Base-by-base conservation (phyloP, 37 sponge, comb jelly and placozoan genomes). In the Theonella swinhoei region DNA sequence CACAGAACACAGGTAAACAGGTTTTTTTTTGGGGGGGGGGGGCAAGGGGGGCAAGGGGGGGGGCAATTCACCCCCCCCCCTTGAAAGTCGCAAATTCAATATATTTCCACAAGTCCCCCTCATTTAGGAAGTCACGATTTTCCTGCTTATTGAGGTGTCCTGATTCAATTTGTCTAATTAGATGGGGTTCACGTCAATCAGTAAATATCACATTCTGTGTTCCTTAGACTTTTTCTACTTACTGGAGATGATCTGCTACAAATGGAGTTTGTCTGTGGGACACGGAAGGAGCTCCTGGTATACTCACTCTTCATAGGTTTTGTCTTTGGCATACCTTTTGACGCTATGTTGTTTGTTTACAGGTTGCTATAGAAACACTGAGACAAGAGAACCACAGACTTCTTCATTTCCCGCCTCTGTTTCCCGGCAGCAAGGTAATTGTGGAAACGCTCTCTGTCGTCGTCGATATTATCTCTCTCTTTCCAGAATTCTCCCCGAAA, bases 211-310 rank as follows among this genome's bases (percentile, higher is more conserved):
- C n/a, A n/a, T n/a, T n/a, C n/a, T n/a, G n/a, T n/a, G n/a, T n/a
- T n/a, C n/a, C n/a, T n/a, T 35, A 82, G 88, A 37, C 79, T 95
- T 72, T 87, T 92, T 40, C 64, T 84, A 24, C 75, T 95, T 31
- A 92, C 81, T 5, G 88, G 34, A 19, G 93, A 90, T 30, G 93
- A 92, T 64, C 77, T 95, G 37, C 66, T 88, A n/a, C 87, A 91
- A 69, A 87, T 95, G 43, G 91, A 91, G 0, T 73, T 95, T 28
- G 79, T 89, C 60, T 86, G 85, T 4, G 96, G 96, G 7, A 88
- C 88, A 42, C 74, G 93, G 31, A 89, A 74, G 68, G 93, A 95
- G 40, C 62, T 95, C n/a, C 30, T 92, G 88, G 96, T 92, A 28
- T 25, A 84, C 39, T 25, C 4, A 34, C 8, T 35, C 11, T 62